A percentile compares a stretch with the other conserved stretches of the same genome.
Conservation (phyloP, 2,888 invertebrate species). For the Epicampocera succincta region DNA sequence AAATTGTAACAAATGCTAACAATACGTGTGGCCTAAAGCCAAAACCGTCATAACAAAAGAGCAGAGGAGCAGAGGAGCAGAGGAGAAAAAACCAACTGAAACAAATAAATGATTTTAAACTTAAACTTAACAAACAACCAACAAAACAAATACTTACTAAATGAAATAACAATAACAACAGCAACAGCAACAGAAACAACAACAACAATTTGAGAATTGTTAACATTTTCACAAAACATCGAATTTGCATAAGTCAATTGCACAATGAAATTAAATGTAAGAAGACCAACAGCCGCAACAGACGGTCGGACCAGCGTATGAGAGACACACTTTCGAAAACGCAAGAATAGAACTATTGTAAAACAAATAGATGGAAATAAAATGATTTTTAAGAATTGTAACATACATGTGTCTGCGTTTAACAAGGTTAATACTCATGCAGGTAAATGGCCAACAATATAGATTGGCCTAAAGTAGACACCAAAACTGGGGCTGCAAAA, state of each 20-base stretch:
- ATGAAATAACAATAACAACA: constrained; percentile 9
- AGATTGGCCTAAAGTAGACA: not conserved
- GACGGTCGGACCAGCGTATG: constrained; percentile 39
- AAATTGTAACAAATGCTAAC: constrained; percentile 69
- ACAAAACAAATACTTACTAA: constrained; percentile 23
- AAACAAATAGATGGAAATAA: constrained; percentile 15
- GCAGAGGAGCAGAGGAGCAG: not conserved
- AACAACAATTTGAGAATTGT: constrained; percentile 55
- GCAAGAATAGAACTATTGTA: not conserved
- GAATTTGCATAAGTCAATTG: constrained; percentile 68
- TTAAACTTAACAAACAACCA: constrained; percentile 33
- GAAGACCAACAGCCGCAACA: constrained; percentile 14
- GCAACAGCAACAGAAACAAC: too few relatives aligned
- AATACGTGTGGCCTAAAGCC: constrained; percentile 69
- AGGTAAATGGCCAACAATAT: constrained; percentile 2
- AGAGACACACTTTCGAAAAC: constrained; percentile 32
- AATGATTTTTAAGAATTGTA: constrained; percentile 49
- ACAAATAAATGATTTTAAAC: constrained; percentile 33
- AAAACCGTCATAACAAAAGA: constrained; percentile 39
- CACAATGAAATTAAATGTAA: constrained; percentile 55
- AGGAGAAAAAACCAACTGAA: constrained; percentile 10
- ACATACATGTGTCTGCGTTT: constrained; percentile 35
- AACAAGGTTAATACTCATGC: not conserved
- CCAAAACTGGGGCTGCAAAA: not conserved
- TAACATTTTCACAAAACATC: constrained; percentile 59